Conservation (phyloP, 35 echinoderm and acorn worm species). For the Heliocidaris tuberculata region DNA sequence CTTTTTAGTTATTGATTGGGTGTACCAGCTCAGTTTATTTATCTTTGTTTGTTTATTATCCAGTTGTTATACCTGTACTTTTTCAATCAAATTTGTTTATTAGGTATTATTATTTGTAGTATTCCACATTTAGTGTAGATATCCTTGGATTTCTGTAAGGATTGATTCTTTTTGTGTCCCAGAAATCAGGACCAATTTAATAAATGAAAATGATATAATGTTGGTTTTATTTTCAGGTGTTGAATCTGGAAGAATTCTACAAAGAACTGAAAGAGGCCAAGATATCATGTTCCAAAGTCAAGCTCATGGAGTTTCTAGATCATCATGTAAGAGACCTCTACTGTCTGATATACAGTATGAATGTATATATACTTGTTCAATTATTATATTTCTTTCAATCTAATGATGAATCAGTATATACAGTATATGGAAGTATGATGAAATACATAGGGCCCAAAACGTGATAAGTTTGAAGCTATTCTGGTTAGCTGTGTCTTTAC, state of each 20-base stretch:
- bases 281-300: neutral
- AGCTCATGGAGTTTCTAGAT: constrained; percentile 18
- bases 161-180: too few species aligned
- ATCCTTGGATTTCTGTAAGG: too few species aligned
- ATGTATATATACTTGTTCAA: neutral
- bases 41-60: too few species aligned
- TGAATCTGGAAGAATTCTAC: constrained; percentile 30
- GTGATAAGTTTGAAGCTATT: neutral
- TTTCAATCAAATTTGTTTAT: too few species aligned
- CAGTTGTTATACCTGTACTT: too few species aligned
- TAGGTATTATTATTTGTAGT: too few species aligned
- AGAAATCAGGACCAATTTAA: too few species aligned
- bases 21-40: too few species aligned
- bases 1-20: too few species aligned
- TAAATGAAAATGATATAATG: neutral
- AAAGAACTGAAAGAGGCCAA: constrained; percentile 31
- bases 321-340: neutral
- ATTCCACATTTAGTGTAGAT: too few species aligned
- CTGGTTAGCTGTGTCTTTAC: neutral
- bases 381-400: neutral
- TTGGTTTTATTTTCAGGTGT: neutral
- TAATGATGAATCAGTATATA: neutral
- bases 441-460: neutral
- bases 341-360: neutral
- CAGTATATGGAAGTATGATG: neutral